These are phyloP conservation scores for Helostoma temminkii DNA, from an alignment of 2,797 vertebrate genomes.

Conservation along the genomic window DNA sequence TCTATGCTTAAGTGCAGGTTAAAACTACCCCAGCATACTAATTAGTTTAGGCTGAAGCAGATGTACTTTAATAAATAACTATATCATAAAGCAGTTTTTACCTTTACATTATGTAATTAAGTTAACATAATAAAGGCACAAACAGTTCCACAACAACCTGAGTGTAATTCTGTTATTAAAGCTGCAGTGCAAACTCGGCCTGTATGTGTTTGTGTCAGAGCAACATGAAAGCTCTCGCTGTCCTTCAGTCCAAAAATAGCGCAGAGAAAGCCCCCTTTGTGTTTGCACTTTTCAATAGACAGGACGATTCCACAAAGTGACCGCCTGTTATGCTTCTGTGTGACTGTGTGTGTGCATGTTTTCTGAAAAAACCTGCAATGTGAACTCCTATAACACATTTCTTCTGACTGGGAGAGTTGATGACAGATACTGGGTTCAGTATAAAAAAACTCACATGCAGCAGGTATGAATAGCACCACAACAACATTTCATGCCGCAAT, in stretches of 20 bases:
- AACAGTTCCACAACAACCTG: slow-evolving; percentile 19
- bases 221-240: slow-evolving; percentile 66
- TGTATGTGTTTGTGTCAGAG: slow-evolving; percentile 52
- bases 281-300: slow-evolving; percentile 48
- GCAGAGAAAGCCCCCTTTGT: slow-evolving; percentile 69
- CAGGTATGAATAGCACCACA: slow-evolving; percentile 8
- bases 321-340: slow-evolving; percentile 38
- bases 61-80: no score
- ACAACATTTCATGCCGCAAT: not conserved
- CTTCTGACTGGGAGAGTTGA: slow-evolving; percentile 12
- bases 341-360: slow-evolving; percentile 16
- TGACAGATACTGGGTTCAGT: slow-evolving; percentile 10
- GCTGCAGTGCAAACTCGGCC: slow-evolving; percentile 36
- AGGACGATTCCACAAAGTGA: slow-evolving; percentile 57
- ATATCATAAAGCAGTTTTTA: no score
- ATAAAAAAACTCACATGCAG: not conserved
- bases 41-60: not conserved
- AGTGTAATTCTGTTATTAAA: slow-evolving; percentile 51
- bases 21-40: not conserved
- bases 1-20: not conserved
- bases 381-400: slow-evolving; percentile 20
- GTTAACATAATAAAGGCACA: slow-evolving; percentile 13
- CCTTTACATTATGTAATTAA: no score
- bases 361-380: slow-evolving; percentile 34
- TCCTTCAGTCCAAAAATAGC: slow-evolving; percentile 64